Base-by-base conservation (phyloP, 2,888 invertebrate species). In the Tachina fera region DNA sequence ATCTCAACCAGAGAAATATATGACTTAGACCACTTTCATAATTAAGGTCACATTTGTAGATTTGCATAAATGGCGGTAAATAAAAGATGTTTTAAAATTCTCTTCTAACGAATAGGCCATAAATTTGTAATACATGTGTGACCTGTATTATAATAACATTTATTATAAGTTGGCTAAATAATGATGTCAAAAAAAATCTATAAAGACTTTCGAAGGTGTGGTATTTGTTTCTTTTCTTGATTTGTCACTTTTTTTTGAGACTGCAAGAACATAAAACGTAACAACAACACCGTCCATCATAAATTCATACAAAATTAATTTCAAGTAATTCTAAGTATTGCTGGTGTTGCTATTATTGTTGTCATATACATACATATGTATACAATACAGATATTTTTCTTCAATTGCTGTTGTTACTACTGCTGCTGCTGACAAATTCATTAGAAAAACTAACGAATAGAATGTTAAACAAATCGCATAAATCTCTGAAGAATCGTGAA, bases 401-500 rank as follows among this genome's bases (percentile, higher is more conserved):
- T 6, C 31, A 31, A 31, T 77, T 51, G 77, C 47, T 58, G 41
- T 61, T 39, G 47, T 41, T 63, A 13, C 41, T 58, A 8, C 41
- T 49, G 8, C 43, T 65, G 11, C 22, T 65, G 65, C 72, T 71
- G 65, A 84, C 79, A 84, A 84, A 84, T 80, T 84, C 71, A 80
- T 84, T 84, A 80, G 75, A 80, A 60, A 65, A 65, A 61, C 45
- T 56, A 75, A 78, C 68, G 68, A 47, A 58, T 51, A 83, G 68
- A 74, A 79, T 79, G 75, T 75, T 70, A 78, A 75, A 76, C 63
- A 83, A 78, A 74, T 83, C 63, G 49, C 75, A 84, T 80, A 71
- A 84, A 76, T 80, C 84, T 80, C 70, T 9, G 51, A 67, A 72
- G 71, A 75, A 71, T 75, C 75, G n/a, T 65, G 65, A 65, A 84